Base-by-base conservation (phyloP, 2,113 vertebrate species). In the Neolamprologus kungweensis region DNA sequence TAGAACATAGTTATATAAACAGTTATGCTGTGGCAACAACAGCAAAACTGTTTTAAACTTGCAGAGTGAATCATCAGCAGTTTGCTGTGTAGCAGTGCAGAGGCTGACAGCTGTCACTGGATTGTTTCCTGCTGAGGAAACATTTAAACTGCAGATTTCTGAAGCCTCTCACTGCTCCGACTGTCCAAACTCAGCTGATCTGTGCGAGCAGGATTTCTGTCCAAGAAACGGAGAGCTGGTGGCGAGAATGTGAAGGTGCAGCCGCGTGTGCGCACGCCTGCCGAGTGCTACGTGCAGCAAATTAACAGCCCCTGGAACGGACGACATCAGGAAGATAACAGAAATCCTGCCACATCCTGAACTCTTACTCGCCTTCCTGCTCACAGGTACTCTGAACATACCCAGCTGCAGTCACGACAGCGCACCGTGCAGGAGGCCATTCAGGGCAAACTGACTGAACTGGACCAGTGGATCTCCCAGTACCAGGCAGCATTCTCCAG, bases 381-480 rank as follows among this genome's bases (percentile, higher is more conserved):
- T 81, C 82, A 71, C 93, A 99, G 99, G 89, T 99, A 98, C 95
- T 98, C 98, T 54, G 99, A 99, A 90, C 98, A 99, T 84, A 99
- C 97, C 3, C 99, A 99, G 94, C 93, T 99, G 73, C 98, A 99
- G 93, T 98, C 98, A 10, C 97, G 98, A 78, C 98, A 99, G 89
- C 96, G 97, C 87, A 98, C 98, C 2, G 98, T 99, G 71, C 98
- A 99, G 90, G 99, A 99, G 84, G 98, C 98, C 81, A 97, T 99
- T 91, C 97, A 98, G 95, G 97, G 97, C 94, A 99, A 99, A 92
- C 95, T 99, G 90, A 97, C 97, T 4, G 99, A 99, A 88, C 97
- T 99, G 93, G 98, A 99, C 89, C 98, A 99, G 90, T 99, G 98
- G 98, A 97, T 99, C 90, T 97, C 98, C 5, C 99, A 99, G 92